phyloP scores from a whole-genome alignment of 2,113 vertebrate genomes.

The Rhabdomys dilectus region DNA sequence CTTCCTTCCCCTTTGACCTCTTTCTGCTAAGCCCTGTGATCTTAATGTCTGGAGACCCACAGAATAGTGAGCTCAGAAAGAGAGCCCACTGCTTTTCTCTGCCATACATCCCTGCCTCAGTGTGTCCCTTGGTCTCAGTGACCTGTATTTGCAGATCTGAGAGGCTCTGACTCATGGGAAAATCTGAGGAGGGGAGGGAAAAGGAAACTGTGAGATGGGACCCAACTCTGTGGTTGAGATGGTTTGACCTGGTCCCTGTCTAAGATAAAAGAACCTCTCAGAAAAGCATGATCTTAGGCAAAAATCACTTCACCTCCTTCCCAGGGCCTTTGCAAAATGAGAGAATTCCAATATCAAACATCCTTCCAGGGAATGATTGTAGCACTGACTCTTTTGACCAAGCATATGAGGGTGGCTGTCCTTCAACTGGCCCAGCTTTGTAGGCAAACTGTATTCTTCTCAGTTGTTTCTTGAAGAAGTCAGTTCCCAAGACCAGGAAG shows the following conservation, averaged over 20 bases:
- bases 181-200: background rate
- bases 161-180: constrained; percentile 26
- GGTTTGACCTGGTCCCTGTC: background rate
- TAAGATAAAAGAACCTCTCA: background rate
- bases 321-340: constrained; percentile 19
- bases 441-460: background rate
- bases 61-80: background rate
- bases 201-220: background rate
- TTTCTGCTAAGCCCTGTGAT: constrained; percentile 32
- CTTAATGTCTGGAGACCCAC: constrained; percentile 38
- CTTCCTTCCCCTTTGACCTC: constrained; percentile 73
- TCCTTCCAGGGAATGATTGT: background rate
- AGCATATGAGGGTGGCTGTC: background rate
- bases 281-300: constrained; percentile 30
- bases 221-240: constrained; percentile 7
- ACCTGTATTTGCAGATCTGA: background rate
- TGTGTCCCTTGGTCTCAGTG: background rate
- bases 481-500: background rate
- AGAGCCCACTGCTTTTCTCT: background rate
- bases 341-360: background rate
- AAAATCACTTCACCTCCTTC: constrained; percentile 20
- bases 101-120: background rate
- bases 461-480: background rate
- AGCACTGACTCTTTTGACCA: background rate
- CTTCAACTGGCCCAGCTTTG: background rate